Percentiles rank a stretch among this genome's conserved stretches.
Conservation (phyloP, 2,113 vertebrate species). For the Python bivittatus region DNA sequence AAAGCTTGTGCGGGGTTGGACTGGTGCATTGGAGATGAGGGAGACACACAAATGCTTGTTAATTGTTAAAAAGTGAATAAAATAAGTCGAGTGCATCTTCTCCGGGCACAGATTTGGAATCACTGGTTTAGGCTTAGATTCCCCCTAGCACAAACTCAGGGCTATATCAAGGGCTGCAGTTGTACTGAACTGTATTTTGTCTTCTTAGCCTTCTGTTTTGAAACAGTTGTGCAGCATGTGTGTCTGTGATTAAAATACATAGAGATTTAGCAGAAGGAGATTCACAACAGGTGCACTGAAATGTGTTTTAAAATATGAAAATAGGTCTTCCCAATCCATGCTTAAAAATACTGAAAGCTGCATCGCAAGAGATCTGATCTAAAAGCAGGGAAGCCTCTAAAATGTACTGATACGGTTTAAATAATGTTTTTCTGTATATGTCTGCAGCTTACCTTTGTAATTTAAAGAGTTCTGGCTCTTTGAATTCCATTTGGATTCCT, state of each 20-base stretch:
- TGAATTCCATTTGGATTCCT: neutral
- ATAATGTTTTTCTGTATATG: neutral
- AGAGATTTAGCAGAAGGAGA: slow-evolving; percentile 20
- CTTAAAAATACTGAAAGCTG: slow-evolving; percentile 46
- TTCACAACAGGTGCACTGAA: slow-evolving; percentile 13
- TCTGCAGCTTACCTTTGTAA: neutral
- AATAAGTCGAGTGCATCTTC: neutral
- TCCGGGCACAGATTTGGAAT: neutral
- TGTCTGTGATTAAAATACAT: slow-evolving; percentile 29
- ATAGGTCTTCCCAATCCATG: neutral
- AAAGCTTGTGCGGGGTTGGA: no score
- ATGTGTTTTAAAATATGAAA: slow-evolving; percentile 8
- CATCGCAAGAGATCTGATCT: slow-evolving; percentile 44
- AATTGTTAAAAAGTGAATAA: neutral
- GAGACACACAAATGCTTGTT: neutral
- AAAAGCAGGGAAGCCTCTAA: neutral
- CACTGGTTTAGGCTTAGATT: neutral
- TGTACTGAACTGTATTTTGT: neutral
- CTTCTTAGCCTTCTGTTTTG: neutral
- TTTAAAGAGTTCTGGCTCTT: neutral
- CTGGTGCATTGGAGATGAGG: neutral
- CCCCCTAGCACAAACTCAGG: neutral
- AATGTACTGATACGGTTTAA: neutral
- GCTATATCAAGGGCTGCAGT: neutral
- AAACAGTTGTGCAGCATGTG: slow-evolving; percentile 32